Percentiles rank a stretch among this genome's conserved stretches.
phyloP scores from a whole-genome alignment of 2,797 vertebrate species.

The Sebastes iracundus region DNA sequence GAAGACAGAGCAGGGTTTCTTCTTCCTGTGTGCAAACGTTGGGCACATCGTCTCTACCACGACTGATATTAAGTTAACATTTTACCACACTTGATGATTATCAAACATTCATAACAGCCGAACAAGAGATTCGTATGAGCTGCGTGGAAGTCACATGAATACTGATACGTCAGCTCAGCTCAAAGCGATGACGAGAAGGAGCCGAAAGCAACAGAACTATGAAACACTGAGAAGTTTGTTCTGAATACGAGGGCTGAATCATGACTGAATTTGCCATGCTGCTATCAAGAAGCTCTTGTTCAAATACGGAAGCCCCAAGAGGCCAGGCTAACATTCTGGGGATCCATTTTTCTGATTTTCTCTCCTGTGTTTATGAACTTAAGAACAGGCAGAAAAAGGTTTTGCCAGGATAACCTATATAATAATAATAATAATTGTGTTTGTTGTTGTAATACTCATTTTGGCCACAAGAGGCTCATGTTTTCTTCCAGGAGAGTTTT shows the following conservation, averaged over 20 bases:
- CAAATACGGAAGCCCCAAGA: not conserved
- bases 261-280: not conserved
- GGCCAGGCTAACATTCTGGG: not conserved
- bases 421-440: not conserved
- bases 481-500: not conserved
- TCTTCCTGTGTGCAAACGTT: constrained; percentile 54
- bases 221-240: not conserved
- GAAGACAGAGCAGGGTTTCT: constrained; percentile 22
- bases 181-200: not conserved
- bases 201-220: not conserved
- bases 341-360: not conserved
- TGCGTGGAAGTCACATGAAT: not conserved
- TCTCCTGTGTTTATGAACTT: not conserved
- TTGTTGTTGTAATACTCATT: not conserved
- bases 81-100: not conserved
- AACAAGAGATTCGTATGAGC: not conserved
- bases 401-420: not conserved
- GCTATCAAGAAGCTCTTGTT: not conserved
- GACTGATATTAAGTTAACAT: constrained; percentile 48
- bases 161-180: not conserved
- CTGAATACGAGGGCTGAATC: not conserved
- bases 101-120: not conserved
- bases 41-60: constrained; percentile 82
- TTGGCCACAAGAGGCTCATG: not conserved
- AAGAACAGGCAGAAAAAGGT: not conserved